Percentiles rank a stretch among this genome's conserved stretches.
phyloP scores from a whole-genome alignment of 1,140 invertebrate species.

The Dendrolimus kikuchii region DNA sequence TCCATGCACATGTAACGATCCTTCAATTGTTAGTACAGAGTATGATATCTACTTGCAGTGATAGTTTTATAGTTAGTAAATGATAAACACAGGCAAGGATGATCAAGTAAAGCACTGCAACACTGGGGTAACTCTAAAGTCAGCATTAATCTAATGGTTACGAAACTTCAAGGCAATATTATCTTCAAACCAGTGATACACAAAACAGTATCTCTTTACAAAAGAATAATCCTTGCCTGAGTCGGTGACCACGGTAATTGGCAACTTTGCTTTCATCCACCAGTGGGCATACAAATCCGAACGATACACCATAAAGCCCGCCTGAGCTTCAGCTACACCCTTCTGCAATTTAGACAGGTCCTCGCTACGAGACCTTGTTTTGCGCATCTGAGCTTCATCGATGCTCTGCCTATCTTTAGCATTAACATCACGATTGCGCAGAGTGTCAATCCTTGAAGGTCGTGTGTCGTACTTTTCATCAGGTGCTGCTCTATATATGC shows the following conservation, averaged over 20 bases:
- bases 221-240: slow-evolving; percentile 77
- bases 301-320: slow-evolving; percentile 75
- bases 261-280: slow-evolving; percentile 91
- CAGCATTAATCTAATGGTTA: slow-evolving; percentile 65
- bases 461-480: slow-evolving; percentile 30
- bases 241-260: slow-evolving; percentile 74
- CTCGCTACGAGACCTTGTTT: slow-evolving; percentile 62
- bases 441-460: slow-evolving; percentile 33
- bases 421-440: slow-evolving; percentile 43
- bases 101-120: slow-evolving; percentile 72
- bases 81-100: slow-evolving; percentile 74
- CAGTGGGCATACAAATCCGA: slow-evolving; percentile 91
- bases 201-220: slow-evolving; percentile 68
- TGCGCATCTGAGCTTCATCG: slow-evolving; percentile 26
- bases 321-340: slow-evolving; percentile 40
- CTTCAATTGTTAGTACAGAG: slow-evolving; percentile 51
- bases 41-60: slow-evolving; percentile 56
- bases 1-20: slow-evolving; percentile 47
- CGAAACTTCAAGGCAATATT: slow-evolving; percentile 59
- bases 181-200: slow-evolving; percentile 68
- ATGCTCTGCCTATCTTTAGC: slow-evolving; percentile 31
- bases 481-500: slow-evolving; percentile 56
- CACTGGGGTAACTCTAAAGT: slow-evolving; percentile 61
- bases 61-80: slow-evolving; percentile 61
- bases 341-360: slow-evolving; percentile 62